phyloP scores from a whole-genome alignment of 2,888 invertebrate species.

The Cinara cedri region DNA sequence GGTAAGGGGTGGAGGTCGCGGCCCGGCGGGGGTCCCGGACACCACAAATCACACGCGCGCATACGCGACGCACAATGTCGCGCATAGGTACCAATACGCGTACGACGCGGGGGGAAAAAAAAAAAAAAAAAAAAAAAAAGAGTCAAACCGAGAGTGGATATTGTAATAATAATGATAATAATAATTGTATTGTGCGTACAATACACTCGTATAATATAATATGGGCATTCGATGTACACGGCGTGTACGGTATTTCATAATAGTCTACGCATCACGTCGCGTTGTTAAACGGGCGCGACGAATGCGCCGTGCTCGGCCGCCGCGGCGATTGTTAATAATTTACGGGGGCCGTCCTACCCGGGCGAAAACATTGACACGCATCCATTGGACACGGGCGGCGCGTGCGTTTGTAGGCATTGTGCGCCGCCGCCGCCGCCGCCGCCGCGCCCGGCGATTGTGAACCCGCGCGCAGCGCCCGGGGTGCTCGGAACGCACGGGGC shows the following conservation, averaged over 20 bases:
- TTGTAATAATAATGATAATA: no score
- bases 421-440: neutral
- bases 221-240: neutral
- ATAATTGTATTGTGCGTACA: neutral
- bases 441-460: neutral
- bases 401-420: slow-evolving; percentile 2
- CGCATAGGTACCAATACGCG: no score
- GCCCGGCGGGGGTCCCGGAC: slow-evolving; percentile 41
- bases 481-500: no score
- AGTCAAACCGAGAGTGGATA: neutral
- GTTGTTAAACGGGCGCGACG: neutral
- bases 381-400: slow-evolving; percentile 35
- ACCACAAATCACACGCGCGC: neutral
- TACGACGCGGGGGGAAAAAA: no score
- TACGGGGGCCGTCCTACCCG: slow-evolving; percentile 4
- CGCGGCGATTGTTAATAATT: neutral
- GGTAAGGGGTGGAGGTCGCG: no score
- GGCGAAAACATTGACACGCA: slow-evolving; percentile 43
- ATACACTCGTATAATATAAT: neutral
- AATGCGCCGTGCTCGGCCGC: neutral
- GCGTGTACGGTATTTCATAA: no score
- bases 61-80: neutral
- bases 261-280: neutral
- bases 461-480: no score
- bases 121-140: no score